Evolutionary conservation across 2,888 invertebrate genomes (phyloP).

Genomic region (Cerastoderma edule): DNA sequence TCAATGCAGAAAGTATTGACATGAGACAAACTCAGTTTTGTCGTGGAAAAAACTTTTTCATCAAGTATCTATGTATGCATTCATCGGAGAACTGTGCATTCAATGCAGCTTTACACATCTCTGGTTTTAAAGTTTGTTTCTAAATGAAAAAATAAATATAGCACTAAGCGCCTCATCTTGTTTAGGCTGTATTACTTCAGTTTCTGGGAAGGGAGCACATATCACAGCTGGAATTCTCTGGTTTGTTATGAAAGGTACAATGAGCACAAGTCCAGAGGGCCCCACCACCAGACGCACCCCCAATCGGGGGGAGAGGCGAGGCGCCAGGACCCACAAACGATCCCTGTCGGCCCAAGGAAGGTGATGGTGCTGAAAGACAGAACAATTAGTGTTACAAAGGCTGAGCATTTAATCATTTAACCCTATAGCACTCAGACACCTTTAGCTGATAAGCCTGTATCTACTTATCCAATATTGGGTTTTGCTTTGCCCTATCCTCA

Average conservation of each 20-base stretch:
- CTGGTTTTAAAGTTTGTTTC: neutral
- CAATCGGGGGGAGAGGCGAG: slow-evolving; percentile 73
- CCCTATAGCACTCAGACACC: no score
- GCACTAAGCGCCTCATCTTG: no score
- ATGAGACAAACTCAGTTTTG: neutral
- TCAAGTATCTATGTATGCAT: neutral
- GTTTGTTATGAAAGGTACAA: slow-evolving; percentile 96
- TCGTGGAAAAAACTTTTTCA: neutral
- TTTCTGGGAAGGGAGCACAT: slow-evolving; percentile 93
- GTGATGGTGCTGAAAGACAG: slow-evolving; percentile 70
- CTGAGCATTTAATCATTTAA: no score
- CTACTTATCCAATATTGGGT: no score
- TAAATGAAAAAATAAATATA: neutral
- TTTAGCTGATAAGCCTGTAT: no score
- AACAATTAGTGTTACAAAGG: no score
- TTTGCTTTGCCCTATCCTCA: no score
- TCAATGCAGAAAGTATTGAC: neutral
- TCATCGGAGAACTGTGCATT: neutral
- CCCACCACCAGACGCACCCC: slow-evolving; percentile 83
- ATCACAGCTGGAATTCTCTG: slow-evolving; percentile 91
- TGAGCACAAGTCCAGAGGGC: slow-evolving; percentile 96
- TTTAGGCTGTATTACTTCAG: slow-evolving; percentile 27
- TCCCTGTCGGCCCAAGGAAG: slow-evolving; percentile 65
- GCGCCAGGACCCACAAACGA: slow-evolving; percentile 77
- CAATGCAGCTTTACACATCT: neutral